Conservation (phyloP, 2,888 invertebrate species). For the Eudemis profundana region DNA sequence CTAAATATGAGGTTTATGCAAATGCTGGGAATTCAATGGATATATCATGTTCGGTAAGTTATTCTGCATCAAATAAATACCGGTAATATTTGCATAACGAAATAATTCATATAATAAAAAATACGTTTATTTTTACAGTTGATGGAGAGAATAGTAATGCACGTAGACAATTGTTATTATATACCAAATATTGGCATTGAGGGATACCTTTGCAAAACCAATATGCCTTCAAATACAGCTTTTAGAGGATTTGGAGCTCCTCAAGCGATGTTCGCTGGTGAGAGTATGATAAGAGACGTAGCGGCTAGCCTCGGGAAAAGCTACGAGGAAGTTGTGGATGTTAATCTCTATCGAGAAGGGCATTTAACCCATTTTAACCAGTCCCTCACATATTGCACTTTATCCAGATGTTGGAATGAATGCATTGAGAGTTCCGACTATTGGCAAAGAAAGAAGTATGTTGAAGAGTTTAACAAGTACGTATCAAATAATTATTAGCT, state of each 20-base stretch:
- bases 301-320: constrained; percentile 88
- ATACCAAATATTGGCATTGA: constrained; percentile 89
- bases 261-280: constrained; percentile 94
- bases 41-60: constrained; percentile 87
- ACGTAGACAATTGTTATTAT: constrained; percentile 93
- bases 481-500: constrained; percentile 45
- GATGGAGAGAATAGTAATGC: constrained; percentile 90
- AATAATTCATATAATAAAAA: not conserved
- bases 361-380: constrained; percentile 92
- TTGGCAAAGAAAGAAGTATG: constrained; percentile 81
- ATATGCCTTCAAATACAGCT: constrained; percentile 96
- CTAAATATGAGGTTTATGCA: constrained; percentile 86
- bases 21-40: constrained; percentile 91
- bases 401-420: constrained; percentile 91
- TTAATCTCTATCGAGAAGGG: constrained; percentile 93
- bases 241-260: constrained; percentile 97
- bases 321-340: constrained; percentile 86
- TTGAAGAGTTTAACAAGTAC: constrained; percentile 90
- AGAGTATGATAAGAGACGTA: constrained; percentile 91
- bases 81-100: too few species aligned
- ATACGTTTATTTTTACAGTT: constrained; percentile 82
- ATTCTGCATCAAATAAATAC: constrained; percentile 1
- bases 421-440: constrained; percentile 89
- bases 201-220: constrained; percentile 93
- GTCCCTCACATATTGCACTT: constrained; percentile 88